Evolutionary conservation across 1,140 invertebrate genomes (phyloP), one percentile per base, ranked within the genome.

Genomic region (Zaprionus inermis): DNA sequence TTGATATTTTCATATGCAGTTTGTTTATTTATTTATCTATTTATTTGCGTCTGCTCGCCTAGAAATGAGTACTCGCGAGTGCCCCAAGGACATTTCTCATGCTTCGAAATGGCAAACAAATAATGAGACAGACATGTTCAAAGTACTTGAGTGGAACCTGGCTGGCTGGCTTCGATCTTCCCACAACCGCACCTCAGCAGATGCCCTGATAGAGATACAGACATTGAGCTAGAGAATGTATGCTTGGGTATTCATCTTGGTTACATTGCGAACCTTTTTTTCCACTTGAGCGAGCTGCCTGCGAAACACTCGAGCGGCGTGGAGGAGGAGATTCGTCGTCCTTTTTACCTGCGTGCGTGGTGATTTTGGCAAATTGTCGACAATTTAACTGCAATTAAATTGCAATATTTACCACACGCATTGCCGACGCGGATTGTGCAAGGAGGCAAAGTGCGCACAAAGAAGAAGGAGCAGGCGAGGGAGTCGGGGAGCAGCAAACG

Each of bases 331-430:
- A n/a, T 58, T 66, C 71, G 68, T 69, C 60, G 34, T 46, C 44
- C 36, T 44, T 41, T 57, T 41, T 57, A 46, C 55, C 64, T 60
- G 28, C 28, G 59, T 79, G 65, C 58, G 73, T 79, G 57, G 44
- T 71, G 61, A 38, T 57, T 51, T 58, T 57, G 60, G 68, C 72
- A 71, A 84, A 88, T 84, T 64, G 85, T 75, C 51, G 72, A 74
- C 85, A 72, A 89, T 88, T 88, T 88, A 89, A 84, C 79, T 88
- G 84, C 83, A 89, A 88, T 88, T 88, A 84, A 88, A 88, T 88
- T 90, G 85, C 85, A 89, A 88, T 88, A 68, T 52, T 86, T 82
- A 65, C 83, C 83, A 80, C 83, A 89, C 84, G 75, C 80, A 88
- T 63, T 61, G 77, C 55, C 20, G n/a, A 34, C 30, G 28, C 18